phyloP scores from a whole-genome alignment of 2,888 invertebrate genomes.

The Sylvicola fuscatus region DNA sequence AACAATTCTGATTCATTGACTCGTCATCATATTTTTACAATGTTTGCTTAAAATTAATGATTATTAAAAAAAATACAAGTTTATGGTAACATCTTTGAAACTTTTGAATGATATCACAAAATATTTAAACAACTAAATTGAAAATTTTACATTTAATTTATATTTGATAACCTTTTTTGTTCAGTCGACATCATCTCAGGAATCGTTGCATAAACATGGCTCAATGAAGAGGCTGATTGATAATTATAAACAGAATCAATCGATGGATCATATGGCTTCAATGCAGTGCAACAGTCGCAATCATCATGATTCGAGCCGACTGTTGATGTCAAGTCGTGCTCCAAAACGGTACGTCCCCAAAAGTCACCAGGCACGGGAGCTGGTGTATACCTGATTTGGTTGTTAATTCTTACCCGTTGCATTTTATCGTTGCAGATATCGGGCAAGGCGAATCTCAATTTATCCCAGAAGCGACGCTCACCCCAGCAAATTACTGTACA shows the following conservation, averaged over 20 bases:
- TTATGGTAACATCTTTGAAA: too few relatives aligned
- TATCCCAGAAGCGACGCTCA: slow-evolving; percentile 78
- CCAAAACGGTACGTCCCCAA: slow-evolving; percentile 34
- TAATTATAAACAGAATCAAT: slow-evolving; percentile 5
- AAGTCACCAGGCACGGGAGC: slow-evolving; percentile 50
- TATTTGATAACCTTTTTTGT: too few relatives aligned
- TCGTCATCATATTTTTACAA: too few relatives aligned
- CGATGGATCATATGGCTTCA: slow-evolving; percentile 6
- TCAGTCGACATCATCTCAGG: slow-evolving; percentile 5
- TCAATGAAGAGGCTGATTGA: slow-evolving; percentile 7
- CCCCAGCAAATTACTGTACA: slow-evolving; percentile 56
- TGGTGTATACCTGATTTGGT: slow-evolving; percentile 39
- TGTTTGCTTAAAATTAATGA: too few relatives aligned
- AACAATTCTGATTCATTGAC: too few relatives aligned
- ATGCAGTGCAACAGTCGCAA: slow-evolving; percentile 6
- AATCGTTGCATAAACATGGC: slow-evolving; percentile 9
- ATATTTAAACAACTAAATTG: too few relatives aligned
- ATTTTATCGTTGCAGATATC: slow-evolving; percentile 29
- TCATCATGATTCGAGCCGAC: slow-evolving; percentile 6
- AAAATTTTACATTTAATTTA: too few relatives aligned
- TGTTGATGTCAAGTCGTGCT: slow-evolving; percentile 4
- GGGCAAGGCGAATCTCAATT: slow-evolving; percentile 63
- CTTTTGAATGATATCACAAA: too few relatives aligned
- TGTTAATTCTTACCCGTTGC: slow-evolving; percentile 22
- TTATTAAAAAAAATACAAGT: too few relatives aligned